These are phyloP conservation scores for Machaerirhynchus nigripectus DNA, from an alignment of 2,113 vertebrate genomes.

Conservation along the genomic window DNA sequence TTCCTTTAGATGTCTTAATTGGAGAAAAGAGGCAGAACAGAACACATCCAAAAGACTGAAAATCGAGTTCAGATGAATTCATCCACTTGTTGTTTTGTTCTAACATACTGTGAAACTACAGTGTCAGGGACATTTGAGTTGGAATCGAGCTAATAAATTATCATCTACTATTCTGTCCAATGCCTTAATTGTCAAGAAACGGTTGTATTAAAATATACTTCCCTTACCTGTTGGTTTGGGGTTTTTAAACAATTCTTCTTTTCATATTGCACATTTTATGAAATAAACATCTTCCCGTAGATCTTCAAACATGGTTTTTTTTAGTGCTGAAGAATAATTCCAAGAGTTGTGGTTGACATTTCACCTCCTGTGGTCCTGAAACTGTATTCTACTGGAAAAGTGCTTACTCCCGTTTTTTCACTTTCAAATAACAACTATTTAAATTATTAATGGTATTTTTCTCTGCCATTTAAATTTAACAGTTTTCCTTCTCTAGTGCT, in stretches of 20 bases:
- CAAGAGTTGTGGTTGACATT: background rate
- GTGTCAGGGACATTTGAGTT: background rate
- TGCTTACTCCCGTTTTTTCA: background rate
- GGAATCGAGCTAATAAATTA: background rate
- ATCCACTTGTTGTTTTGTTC: background rate
- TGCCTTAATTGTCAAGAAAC: background rate
- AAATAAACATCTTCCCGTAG: background rate
- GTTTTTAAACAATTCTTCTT: background rate
- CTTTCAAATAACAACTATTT: background rate
- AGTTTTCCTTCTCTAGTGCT: background rate
- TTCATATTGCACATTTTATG: background rate
- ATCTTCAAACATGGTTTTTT: accelerated
- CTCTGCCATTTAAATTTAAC: background rate
- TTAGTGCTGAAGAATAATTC: background rate
- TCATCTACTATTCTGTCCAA: background rate
- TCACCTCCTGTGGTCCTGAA: background rate
- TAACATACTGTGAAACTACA: background rate
- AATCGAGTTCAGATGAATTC: background rate
- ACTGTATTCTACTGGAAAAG: background rate
- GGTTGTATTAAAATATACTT: background rate
- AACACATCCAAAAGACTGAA: background rate
- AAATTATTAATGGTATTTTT: background rate
- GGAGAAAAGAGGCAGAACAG: background rate
- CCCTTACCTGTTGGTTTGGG: background rate
- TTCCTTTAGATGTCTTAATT: background rate